phyloP scores from a whole-genome alignment of 64 coral and sea anemone species.

The Montipora foliosa region DNA sequence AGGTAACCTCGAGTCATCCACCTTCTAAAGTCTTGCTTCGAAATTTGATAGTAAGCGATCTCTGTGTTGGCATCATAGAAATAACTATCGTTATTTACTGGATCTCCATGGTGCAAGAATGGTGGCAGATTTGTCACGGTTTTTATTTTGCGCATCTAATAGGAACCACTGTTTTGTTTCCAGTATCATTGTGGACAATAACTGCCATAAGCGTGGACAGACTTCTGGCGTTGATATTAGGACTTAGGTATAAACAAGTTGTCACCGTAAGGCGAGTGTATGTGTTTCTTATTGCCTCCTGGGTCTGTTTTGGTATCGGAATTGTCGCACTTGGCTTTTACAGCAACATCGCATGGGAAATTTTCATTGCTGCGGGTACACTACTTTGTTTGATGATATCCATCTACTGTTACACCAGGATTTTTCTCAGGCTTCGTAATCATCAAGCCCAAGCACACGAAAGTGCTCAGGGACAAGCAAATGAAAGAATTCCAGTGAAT shows the following conservation, averaged over 20 bases:
- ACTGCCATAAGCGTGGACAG: background rate
- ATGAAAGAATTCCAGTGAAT: background rate
- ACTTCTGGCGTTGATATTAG: background rate
- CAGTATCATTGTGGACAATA: background rate
- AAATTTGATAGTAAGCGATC: no score
- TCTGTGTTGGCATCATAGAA: no score
- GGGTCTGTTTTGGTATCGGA: background rate
- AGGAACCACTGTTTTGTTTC: background rate
- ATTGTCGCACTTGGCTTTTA: background rate
- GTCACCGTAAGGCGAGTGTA: background rate
- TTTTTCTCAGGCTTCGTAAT: background rate
- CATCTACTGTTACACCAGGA: background rate
- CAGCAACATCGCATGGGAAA: no score
- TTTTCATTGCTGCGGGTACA: background rate
- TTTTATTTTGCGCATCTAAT: no score
- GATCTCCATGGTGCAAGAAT: no score
- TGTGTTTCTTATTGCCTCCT: background rate
- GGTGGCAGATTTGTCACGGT: no score
- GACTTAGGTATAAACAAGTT: background rate
- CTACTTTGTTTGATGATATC: background rate
- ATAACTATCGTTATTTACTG: no score
- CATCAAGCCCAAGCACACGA: background rate
- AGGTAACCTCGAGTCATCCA: no score
- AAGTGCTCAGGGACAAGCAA: background rate
- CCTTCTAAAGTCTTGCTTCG: no score